These are phyloP conservation scores for Papilio helenus DNA, from an alignment of 1,140 invertebrate genomes.

Conservation along the genomic window DNA sequence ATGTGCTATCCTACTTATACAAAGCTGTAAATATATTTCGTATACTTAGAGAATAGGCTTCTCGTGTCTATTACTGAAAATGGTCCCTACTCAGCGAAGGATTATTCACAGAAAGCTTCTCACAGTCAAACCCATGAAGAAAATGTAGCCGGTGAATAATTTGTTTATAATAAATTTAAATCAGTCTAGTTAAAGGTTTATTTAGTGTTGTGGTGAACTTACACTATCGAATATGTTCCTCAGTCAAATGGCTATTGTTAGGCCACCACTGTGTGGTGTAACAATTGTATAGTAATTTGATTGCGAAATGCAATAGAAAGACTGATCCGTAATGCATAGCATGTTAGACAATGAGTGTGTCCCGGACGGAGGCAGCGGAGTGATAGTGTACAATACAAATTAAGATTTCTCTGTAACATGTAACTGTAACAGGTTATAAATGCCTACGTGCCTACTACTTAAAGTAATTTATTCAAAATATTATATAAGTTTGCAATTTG, in stretches of 20 bases:
- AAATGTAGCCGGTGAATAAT: constrained; percentile 54
- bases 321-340: constrained; percentile 67
- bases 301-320: constrained; percentile 58
- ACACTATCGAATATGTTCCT: constrained; percentile 49
- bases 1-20: too few relatives aligned
- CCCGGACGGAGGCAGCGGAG: constrained; percentile 46
- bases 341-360: constrained; percentile 54
- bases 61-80: not conserved
- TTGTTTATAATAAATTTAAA: constrained; percentile 42
- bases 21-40: not conserved
- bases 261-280: constrained; percentile 25
- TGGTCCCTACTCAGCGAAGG: constrained; percentile 7
- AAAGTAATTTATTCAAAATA: constrained; percentile 33
- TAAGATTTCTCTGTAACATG: constrained; percentile 42
- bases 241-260: constrained; percentile 50
- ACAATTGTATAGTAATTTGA: constrained; percentile 54
- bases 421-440: constrained; percentile 40
- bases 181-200: constrained; percentile 48
- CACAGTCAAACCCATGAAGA: constrained; percentile 67
- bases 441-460: constrained; percentile 35
- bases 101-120: constrained; percentile 41
- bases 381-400: constrained; percentile 49
- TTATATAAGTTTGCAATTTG: constrained; percentile 21
- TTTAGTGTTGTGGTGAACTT: constrained; percentile 44
- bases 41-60: not conserved